Conservation (phyloP, 2,888 invertebrate genomes). For the Phalera bucephala region DNA sequence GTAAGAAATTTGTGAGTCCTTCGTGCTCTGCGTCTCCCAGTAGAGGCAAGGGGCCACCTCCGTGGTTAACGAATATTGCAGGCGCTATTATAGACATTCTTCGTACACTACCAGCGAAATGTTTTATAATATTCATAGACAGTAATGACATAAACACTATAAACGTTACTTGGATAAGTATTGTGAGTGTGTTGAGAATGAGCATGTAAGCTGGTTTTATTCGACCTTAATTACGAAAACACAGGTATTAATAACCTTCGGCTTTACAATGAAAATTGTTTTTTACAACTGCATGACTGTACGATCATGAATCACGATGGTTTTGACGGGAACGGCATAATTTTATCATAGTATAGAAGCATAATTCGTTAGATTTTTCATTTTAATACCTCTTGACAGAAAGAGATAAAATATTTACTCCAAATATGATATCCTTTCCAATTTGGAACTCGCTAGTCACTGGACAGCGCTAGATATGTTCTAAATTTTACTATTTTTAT, state of each 20-base stretch:
- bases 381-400: no score
- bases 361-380: no score
- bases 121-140: conserved; percentile 71
- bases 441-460: not conserved
- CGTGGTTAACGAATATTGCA: conserved; percentile 73
- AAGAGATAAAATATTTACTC: not conserved
- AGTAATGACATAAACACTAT: conserved; percentile 71
- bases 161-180: conserved; percentile 63
- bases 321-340: no score
- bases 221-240: no score
- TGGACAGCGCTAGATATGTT: not conserved
- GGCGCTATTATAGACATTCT: conserved; percentile 71
- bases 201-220: conserved; percentile 57
- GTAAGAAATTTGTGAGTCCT: conserved; percentile 61
- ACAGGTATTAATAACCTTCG: no score
- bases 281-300: no score
- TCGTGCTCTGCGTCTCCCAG: conserved; percentile 67
- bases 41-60: conserved; percentile 71
- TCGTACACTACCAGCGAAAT: conserved; percentile 53
- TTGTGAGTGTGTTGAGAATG: conserved; percentile 67
- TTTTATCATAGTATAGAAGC: no score
- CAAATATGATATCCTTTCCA: no score
- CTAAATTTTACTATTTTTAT: no score
- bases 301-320: no score
- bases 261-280: no score